A percentile compares a stretch with the other conserved stretches of the same genome.
Conservation (phyloP, 2,797 vertebrate species). For the Myripristis jacobus region DNA sequence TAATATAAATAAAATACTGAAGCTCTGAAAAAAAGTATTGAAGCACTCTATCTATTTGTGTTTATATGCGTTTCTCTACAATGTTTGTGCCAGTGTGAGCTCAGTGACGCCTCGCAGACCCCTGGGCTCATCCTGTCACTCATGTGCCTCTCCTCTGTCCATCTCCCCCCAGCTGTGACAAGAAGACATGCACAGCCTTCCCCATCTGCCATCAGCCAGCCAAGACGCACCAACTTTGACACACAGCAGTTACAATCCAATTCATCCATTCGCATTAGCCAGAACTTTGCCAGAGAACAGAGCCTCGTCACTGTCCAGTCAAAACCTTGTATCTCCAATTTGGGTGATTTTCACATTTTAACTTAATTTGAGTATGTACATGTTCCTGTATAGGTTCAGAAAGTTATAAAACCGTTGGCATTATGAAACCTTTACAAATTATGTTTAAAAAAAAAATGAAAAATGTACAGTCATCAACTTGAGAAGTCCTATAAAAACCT, state of each 20-base stretch:
- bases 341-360: too few relatives aligned
- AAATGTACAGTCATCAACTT: too few relatives aligned
- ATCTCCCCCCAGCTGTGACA: neutral
- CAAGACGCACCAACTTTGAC: neutral
- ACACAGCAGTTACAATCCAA: conserved; percentile 14
- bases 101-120: conserved; percentile 10
- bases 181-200: neutral
- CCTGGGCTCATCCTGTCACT: neutral
- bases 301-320: too few relatives aligned
- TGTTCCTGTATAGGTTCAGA: too few relatives aligned
- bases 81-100: conserved; percentile 3
- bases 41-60: neutral
- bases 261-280: conserved; percentile 8
- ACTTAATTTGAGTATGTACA: too few relatives aligned
- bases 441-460: too few relatives aligned
- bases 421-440: too few relatives aligned
- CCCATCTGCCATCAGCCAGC: neutral
- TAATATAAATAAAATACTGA: neutral
- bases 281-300: conserved; percentile 23
- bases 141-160: neutral
- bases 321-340: too few relatives aligned
- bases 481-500: too few relatives aligned
- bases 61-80: neutral
- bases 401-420: too few relatives aligned
- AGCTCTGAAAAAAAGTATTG: neutral